Conservation (phyloP, 2,888 invertebrate genomes). For the Cerastis leucographa region DNA sequence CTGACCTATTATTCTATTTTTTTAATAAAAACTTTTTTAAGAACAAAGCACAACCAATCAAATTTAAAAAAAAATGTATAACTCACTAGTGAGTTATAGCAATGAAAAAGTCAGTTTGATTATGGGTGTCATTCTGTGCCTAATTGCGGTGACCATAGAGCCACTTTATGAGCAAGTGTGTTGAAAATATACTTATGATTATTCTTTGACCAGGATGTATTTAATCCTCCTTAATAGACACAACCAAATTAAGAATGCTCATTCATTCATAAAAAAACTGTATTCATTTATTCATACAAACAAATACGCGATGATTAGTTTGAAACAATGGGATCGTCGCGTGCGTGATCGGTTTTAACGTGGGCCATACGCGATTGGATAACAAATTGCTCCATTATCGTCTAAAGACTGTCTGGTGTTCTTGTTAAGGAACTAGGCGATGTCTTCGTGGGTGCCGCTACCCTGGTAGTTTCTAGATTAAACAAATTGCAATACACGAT, state of each 20-base stretch:
- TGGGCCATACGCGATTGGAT: conserved; percentile 4
- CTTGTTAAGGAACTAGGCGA: conserved; percentile 7
- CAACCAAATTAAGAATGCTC: neutral
- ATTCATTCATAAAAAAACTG: neutral
- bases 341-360: conserved; percentile 9
- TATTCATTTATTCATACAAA: neutral
- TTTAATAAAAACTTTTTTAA: no score
- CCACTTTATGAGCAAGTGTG: no score
- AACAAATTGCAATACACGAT: neutral
- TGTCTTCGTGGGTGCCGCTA: conserved; percentile 3
- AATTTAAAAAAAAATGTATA: no score
- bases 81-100: no score
- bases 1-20: neutral
- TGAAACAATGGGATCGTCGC: conserved; percentile 20
- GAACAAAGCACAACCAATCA: no score
- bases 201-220: neutral
- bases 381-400: conserved; percentile 30
- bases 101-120: no score
- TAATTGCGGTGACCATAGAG: no score
- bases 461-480: neutral
- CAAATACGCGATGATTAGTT: conserved; percentile 19
- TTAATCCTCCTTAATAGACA: neutral
- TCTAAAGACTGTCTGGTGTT: conserved; percentile 31
- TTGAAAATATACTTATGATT: neutral
- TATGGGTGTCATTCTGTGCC: no score